A percentile compares a stretch with the other conserved stretches of the same genome.
phyloP scores from a whole-genome alignment of 2,888 invertebrate species.

The Drosophila ochracea region DNA sequence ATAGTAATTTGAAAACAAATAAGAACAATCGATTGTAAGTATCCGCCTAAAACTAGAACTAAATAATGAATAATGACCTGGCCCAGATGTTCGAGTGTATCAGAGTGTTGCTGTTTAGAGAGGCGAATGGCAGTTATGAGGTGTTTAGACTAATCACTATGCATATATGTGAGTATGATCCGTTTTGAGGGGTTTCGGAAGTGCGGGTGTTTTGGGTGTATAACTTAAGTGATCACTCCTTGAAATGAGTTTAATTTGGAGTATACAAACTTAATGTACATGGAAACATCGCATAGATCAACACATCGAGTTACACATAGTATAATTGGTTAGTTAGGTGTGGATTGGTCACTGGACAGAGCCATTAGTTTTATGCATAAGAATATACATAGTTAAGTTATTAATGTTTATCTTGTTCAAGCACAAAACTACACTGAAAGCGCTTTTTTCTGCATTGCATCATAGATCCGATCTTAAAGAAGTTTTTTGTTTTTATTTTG shows the following conservation, averaged over 20 bases:
- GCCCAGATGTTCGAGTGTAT: slow-evolving; percentile 52
- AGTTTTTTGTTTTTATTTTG: not conserved
- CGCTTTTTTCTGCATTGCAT: slow-evolving; percentile 30
- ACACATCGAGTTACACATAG: slow-evolving; percentile 20
- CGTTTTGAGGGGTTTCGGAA: not conserved
- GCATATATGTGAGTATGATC: slow-evolving; percentile 26
- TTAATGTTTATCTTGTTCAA: slow-evolving; percentile 12
- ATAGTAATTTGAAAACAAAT: slow-evolving; percentile 68
- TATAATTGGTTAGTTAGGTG: slow-evolving; percentile 22
- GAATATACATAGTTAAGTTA: slow-evolving; percentile 20
- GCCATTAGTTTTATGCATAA: slow-evolving; percentile 25
- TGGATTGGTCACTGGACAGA: slow-evolving; percentile 56
- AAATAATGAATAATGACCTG: slow-evolving; percentile 65
- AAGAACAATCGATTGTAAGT: slow-evolving; percentile 71
- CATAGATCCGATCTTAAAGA: slow-evolving; percentile 38
- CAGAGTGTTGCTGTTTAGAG: slow-evolving; percentile 51
- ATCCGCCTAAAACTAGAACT: slow-evolving; percentile 72
- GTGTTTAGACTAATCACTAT: slow-evolving; percentile 57
- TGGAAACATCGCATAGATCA: slow-evolving; percentile 26
- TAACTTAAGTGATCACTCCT: slow-evolving; percentile 42
- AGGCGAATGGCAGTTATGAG: slow-evolving; percentile 66
- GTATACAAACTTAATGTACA: slow-evolving; percentile 45
- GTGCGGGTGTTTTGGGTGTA: not conserved
- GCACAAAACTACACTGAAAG: slow-evolving; percentile 47
- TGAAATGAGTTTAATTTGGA: slow-evolving; percentile 33